These are phyloP conservation scores for Polyergus mexicanus DNA, from an alignment of 1,140 invertebrate genomes.

Conservation along the genomic window DNA sequence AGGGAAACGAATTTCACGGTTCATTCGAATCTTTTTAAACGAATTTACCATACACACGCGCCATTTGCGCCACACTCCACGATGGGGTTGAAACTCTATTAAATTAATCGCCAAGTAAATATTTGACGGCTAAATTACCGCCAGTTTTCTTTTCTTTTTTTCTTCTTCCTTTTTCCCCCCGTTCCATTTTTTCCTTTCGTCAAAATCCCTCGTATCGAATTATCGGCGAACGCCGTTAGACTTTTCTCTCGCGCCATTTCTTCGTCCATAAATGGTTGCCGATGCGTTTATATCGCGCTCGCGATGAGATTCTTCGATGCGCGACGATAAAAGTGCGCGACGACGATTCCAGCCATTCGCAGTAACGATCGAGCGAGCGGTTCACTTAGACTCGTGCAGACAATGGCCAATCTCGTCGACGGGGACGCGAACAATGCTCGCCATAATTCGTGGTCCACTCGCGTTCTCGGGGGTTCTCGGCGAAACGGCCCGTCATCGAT, in stretches of 20 bases:
- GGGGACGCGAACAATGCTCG: conserved; percentile 46
- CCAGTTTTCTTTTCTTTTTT: not conserved
- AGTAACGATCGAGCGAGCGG: conserved; percentile 22
- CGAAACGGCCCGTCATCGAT: conserved; percentile 50
- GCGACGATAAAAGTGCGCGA: conserved; percentile 11
- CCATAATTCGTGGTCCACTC: conserved; percentile 34
- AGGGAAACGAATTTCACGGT: conserved; percentile 79
- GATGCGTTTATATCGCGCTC: not conserved
- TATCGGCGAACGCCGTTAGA: conserved; percentile 8
- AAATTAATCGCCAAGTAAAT: conserved; percentile 77
- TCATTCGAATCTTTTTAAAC: conserved; percentile 79
- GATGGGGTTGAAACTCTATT: conserved; percentile 68
- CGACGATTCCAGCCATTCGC: conserved; percentile 27
- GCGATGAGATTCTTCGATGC: conserved; percentile 7
- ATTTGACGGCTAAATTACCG: conserved; percentile 70
- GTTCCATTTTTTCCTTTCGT: not conserved
- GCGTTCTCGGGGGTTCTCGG: conserved; percentile 48
- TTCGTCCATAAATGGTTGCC: not conserved
- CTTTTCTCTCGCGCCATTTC: not conserved
- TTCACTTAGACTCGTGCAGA: conserved; percentile 14
- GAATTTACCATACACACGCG: conserved; percentile 67
- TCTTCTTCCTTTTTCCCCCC: too few species aligned
- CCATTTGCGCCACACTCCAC: conserved; percentile 25
- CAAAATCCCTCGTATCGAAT: not conserved
- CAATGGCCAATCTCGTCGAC: conserved; percentile 46